These are phyloP conservation scores for Lasioglossum lativentre DNA, from an alignment of 2,888 invertebrate genomes.

Conservation along the genomic window DNA sequence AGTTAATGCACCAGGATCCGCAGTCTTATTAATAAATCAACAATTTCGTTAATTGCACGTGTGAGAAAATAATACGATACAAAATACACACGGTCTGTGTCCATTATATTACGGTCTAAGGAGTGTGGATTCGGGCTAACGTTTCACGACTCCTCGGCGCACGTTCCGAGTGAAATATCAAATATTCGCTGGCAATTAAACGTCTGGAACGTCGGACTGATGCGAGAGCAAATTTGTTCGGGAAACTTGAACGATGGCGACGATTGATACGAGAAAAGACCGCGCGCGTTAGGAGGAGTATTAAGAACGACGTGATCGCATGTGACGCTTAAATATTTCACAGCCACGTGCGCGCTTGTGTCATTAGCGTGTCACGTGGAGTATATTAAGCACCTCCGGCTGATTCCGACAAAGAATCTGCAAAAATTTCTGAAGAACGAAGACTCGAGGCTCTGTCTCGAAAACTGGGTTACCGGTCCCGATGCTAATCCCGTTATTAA, in stretches of 20 bases:
- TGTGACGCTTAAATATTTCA: constrained; percentile 42
- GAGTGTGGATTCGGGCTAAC: neutral
- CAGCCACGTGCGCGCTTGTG: constrained; percentile 11
- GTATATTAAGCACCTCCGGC: neutral
- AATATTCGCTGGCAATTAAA: constrained; percentile 12
- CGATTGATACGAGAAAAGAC: constrained; percentile 17
- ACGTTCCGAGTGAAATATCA: neutral
- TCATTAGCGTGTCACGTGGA: constrained; percentile 3
- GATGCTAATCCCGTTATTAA: constrained; percentile 2
- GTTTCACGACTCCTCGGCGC: neutral
- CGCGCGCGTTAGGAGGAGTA: constrained; percentile 21
- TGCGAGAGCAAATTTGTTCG: constrained; percentile 21
- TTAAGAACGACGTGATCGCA: constrained; percentile 44
- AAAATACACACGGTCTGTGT: neutral
- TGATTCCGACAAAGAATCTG: neutral
- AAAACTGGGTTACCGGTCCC: neutral
- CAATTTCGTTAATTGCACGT: neutral
- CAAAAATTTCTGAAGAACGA: neutral
- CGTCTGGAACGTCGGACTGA: neutral
- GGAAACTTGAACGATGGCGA: constrained; percentile 22
- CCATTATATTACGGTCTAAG: neutral
- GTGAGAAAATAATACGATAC: neutral
- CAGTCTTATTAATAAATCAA: neutral
- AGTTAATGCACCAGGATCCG: neutral
- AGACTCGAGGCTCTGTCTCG: neutral